Evolutionary conservation across 2,113 vertebrate species (phyloP), one percentile per base, ranked within the genome.

Genomic region (Scortum barcoo): DNA sequence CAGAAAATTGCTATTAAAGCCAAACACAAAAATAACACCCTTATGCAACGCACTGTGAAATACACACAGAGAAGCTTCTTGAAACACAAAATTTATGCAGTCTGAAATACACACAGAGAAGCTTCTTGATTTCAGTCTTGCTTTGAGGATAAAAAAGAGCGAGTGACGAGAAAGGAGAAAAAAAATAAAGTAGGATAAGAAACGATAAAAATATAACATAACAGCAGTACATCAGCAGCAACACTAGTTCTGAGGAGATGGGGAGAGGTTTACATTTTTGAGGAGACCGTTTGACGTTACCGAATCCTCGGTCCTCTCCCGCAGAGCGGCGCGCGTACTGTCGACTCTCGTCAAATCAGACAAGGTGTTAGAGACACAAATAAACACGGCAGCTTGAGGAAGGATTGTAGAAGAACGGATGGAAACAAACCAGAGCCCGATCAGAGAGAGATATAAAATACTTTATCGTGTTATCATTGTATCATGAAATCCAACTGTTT

Each of bases 31-130:
- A 36, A 69, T 56, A 76, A 51, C 56, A 33, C 42, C 7, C 54
- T 63, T 50, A 13, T n/a, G 63, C 68, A 83, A 60, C 60, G n/a
- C n/a, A 53, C 28, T 20, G 30, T 42, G 1, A 60, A 5, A 75
- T 2, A 63, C 46, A 72, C 51, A 61, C 53, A 9, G 5, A 50
- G 50, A 20, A 30, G 46, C 30, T 16, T 6, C 10, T 63, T 30
- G 28, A 20, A 28, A n/a, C n/a, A n/a, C n/a, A n/a, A n/a, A n/a
- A n/a, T 48, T 63, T 50, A 13, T n/a, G 63, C 68, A 83, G 53
- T 20, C 40, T 42, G 1, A 60, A 5, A 75, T 2, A 63, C 46
- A 72, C 51, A 61, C 53, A 9, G 5, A 50, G 50, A 20, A 30
- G 46, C 30, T 16, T 6, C 10, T 65, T 30, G 28, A 20, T 36